Conservation (phyloP, 92 coral and sea anemone genomes). For the Bergia sp. region DNA sequence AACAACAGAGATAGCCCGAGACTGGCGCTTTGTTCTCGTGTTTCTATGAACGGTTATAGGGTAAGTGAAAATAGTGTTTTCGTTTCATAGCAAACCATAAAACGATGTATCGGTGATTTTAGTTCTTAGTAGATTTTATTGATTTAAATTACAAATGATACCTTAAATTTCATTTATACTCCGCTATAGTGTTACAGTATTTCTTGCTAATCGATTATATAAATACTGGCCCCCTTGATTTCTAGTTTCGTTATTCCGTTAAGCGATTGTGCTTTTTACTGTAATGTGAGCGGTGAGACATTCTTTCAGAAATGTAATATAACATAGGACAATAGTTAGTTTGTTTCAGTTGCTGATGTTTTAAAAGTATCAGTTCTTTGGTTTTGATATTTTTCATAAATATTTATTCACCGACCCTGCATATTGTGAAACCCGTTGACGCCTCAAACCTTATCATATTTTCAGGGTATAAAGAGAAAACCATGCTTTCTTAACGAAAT, state of each 20-base stretch:
- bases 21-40: not conserved
- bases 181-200: not conserved
- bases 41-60: not conserved
- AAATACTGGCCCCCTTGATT: not conserved
- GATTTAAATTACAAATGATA: too few species aligned
- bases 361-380: not conserved
- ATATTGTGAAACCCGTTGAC: too few species aligned
- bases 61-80: not conserved
- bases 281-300: not conserved
- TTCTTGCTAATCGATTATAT: not conserved
- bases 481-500: too few species aligned
- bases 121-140: not conserved
- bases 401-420: too few species aligned
- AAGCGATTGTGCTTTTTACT: not conserved
- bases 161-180: not conserved
- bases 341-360: not conserved
- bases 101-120: not conserved
- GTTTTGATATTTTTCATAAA: too few species aligned
- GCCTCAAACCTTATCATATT: too few species aligned
- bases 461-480: too few species aligned
- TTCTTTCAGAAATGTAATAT: not conserved
- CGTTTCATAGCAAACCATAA: not conserved
- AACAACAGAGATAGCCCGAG: not conserved
- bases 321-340: not conserved
- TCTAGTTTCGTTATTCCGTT: too few species aligned